Evolutionary conservation across 1,140 invertebrate species (phyloP).

Genomic region (Orius insidiosus): DNA sequence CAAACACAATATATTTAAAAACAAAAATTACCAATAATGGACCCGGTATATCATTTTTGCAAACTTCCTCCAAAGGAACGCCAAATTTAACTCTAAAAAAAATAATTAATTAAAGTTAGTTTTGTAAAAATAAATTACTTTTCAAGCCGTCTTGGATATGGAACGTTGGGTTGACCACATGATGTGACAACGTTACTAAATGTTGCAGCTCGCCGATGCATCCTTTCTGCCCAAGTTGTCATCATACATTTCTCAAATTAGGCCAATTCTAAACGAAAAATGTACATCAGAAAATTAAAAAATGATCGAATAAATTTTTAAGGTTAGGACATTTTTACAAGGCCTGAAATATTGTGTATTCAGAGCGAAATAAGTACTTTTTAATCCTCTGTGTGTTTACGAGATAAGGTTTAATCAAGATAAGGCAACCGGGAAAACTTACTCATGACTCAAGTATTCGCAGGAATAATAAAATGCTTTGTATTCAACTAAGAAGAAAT

Average conservation of each 20-base stretch:
- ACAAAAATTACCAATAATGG: slow-evolving; percentile 56
- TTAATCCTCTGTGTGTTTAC: no score
- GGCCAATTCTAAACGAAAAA: no score
- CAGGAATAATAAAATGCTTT: no score
- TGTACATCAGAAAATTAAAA: no score
- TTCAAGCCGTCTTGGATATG: slow-evolving; percentile 65
- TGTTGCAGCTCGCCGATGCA: slow-evolving; percentile 72
- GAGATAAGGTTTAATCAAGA: no score
- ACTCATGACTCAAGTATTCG: no score
- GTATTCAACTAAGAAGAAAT: no score
- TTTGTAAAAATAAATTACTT: slow-evolving; percentile 46
- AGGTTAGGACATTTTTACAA: no score
- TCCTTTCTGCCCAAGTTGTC: slow-evolving; percentile 78
- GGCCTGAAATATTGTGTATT: no score
- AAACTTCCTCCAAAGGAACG: slow-evolving; percentile 71
- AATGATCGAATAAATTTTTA: no score
- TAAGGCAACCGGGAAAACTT: no score
- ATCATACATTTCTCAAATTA: slow-evolving; percentile 30
- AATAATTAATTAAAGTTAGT: slow-evolving; percentile 13
- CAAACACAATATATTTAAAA: neutral
- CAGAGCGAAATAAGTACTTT: no score
- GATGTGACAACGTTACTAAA: slow-evolving; percentile 77
- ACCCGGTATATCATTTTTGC: slow-evolving; percentile 82
- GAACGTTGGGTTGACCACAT: slow-evolving; percentile 54
- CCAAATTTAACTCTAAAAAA: slow-evolving; percentile 72